Conservation (phyloP, 1,140 invertebrate species). For the Drosophila pseudoananassae region DNA sequence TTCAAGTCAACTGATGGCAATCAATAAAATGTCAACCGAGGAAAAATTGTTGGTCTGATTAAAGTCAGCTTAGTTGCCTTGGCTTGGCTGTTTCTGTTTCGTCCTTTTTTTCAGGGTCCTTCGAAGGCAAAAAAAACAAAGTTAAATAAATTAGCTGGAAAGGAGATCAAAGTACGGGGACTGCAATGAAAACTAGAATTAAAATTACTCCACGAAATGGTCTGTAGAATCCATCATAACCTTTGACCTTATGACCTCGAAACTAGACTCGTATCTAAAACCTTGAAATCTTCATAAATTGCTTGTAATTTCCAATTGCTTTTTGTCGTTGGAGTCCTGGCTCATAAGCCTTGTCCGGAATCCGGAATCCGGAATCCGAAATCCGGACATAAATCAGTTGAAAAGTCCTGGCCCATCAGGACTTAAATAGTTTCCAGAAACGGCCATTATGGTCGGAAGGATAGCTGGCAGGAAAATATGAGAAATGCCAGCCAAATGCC, state of each 20-base stretch:
- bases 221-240: background rate
- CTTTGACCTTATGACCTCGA: conserved; percentile 4
- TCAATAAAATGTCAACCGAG: conserved; percentile 61
- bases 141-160: too few species aligned
- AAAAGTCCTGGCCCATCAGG: background rate
- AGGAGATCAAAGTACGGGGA: conserved; percentile 36
- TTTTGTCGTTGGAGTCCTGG: too few species aligned
- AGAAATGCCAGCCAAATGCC: conserved; percentile 53
- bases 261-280: background rate
- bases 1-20: conserved; percentile 53
- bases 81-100: conserved; percentile 2
- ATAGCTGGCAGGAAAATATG: conserved; percentile 40
- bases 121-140: too few species aligned
- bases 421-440: conserved; percentile 52
- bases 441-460: conserved; percentile 7
- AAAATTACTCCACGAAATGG: too few species aligned
- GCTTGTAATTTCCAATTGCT: conserved; percentile 9
- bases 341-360: conserved; percentile 3
- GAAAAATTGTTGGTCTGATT: conserved; percentile 58
- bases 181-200: background rate
- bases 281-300: conserved; percentile 10
- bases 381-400: conserved; percentile 34
- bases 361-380: background rate
- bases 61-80: conserved; percentile 43
- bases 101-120: background rate